Evolutionary conservation across 2,113 vertebrate genomes (phyloP), one percentile per base, ranked within the genome.

Genomic region (Cyanistes caeruleus): DNA sequence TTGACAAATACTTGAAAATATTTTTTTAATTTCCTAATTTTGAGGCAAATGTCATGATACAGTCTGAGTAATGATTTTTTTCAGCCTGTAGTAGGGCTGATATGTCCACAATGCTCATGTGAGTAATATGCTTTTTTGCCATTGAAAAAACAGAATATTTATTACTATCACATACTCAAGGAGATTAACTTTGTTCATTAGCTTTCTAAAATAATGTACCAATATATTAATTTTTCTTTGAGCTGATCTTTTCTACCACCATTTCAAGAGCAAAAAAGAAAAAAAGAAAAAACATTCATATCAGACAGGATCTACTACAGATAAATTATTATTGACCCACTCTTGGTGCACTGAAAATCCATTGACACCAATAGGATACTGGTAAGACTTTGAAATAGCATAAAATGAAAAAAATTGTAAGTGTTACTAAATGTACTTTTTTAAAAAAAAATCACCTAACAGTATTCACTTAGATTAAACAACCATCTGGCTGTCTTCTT

Each of bases 401-500:
- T 63, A 58, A 44, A 41, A 74, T 1, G 2, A 3, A 65, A 88
- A 88, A 67, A 72, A 8, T 1, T 30, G 0, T 19, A 69, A 33
- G 3, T 2, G 0, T 58, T 86, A 39, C 15, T 60, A 69, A 82
- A 85, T 16, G 21, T 39, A 23, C 11, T 55, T 80, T 55, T 80
- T 12, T 2, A 39, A 55, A 78, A 87, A 62, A 30, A 43, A 24
- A 30, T 2, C 12, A 74, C 25, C 5, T 68, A 62, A 35, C 21
- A 70, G 27, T 74, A 51, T 74, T 92, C n/a, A 70, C 52, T 85
- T 46, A 74, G 49, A 86, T 77, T 93, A 74, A 92, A 70, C 48
- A 77, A 13, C 76, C 90, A 90, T 93, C 86, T 95, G 90, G 23
- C 31, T 92, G n/a, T 63, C 52, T 44, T 85, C 44, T 84, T 80